Evolutionary conservation across 2,797 vertebrate species (phyloP).

Genomic region (Bufotes viridis): DNA sequence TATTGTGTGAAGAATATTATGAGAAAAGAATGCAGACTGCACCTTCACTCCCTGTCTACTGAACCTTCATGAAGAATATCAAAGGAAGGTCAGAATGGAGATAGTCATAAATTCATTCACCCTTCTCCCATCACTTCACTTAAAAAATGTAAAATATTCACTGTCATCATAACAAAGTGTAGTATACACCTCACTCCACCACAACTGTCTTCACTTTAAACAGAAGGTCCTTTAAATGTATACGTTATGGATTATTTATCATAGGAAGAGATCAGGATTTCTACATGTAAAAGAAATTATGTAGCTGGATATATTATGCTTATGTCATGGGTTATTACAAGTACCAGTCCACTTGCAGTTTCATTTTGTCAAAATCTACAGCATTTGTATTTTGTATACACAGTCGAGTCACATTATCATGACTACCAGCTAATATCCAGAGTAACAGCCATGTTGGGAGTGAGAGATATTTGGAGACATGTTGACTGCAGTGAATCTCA

Average conservation of each 20-base stretch:
- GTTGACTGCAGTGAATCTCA: too few species aligned
- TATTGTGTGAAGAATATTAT: not conserved
- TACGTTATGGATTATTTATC: not conserved
- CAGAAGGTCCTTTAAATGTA: conserved; percentile 53
- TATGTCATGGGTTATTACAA: not conserved
- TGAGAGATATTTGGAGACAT: too few species aligned
- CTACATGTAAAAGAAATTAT: not conserved
- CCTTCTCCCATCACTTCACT: conserved; percentile 55
- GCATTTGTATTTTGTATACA: not conserved
- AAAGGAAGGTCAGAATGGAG: conserved; percentile 58
- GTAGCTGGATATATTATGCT: conserved; percentile 1
- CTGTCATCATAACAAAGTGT: conserved; percentile 67
- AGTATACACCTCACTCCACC: conserved; percentile 54
- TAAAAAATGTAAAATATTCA: conserved; percentile 62
- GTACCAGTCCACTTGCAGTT: not conserved
- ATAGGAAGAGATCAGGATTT: not conserved
- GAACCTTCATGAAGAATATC: conserved; percentile 44
- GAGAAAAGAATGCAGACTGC: conserved; percentile 13
- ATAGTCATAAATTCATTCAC: conserved; percentile 49
- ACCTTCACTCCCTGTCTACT: not conserved
- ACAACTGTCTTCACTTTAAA: conserved; percentile 49
- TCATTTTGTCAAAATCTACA: not conserved
- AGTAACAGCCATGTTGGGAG: too few species aligned
- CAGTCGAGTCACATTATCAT: not conserved
- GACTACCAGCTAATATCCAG: too few species aligned